Percentiles rank a stretch among this genome's conserved stretches.
phyloP scores from a whole-genome alignment of 2,888 invertebrate species.

The Eristalinus aeneus region DNA sequence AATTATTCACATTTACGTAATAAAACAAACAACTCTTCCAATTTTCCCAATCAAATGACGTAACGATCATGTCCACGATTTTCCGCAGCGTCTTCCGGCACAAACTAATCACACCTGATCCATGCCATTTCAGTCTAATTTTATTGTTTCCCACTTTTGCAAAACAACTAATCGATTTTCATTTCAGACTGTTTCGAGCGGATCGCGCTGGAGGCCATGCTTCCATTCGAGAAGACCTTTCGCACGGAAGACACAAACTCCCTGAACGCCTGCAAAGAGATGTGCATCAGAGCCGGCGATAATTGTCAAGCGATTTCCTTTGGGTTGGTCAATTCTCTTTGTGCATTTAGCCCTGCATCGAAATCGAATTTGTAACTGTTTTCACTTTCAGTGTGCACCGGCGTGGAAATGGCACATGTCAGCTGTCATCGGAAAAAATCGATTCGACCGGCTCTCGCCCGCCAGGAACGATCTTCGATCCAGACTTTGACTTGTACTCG shows the following conservation, averaged over 20 bases:
- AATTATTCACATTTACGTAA: not conserved
- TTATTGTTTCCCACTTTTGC: slow-evolving; percentile 4
- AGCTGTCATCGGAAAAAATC: slow-evolving; percentile 81
- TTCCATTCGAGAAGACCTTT: slow-evolving; percentile 83
- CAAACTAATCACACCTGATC: not conserved
- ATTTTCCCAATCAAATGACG: not conserved
- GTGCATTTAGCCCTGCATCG: slow-evolving; percentile 13
- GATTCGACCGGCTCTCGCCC: slow-evolving; percentile 81
- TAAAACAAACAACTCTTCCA: not conserved
- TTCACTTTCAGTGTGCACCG: slow-evolving; percentile 81
- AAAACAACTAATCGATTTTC: slow-evolving; percentile 20
- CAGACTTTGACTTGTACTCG: slow-evolving; percentile 85
- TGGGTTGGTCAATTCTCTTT: slow-evolving; percentile 81
- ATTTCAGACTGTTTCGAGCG: slow-evolving; percentile 85
- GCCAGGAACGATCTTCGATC: slow-evolving; percentile 82
- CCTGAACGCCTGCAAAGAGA: slow-evolving; percentile 84
- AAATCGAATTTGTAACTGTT: slow-evolving; percentile 18
- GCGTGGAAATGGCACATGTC: slow-evolving; percentile 85
- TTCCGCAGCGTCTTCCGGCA: slow-evolving; percentile 19
- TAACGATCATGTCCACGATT: slow-evolving; percentile 3
- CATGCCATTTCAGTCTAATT: slow-evolving; percentile 14
- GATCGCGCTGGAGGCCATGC: slow-evolving; percentile 84
- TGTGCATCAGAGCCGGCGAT: slow-evolving; percentile 84
- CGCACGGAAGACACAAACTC: slow-evolving; percentile 84
- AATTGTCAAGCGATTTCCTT: slow-evolving; percentile 85